These are phyloP conservation scores for Drosophila aff. DNA, from an alignment of 1,140 invertebrate species.

Conservation along the genomic window DNA sequence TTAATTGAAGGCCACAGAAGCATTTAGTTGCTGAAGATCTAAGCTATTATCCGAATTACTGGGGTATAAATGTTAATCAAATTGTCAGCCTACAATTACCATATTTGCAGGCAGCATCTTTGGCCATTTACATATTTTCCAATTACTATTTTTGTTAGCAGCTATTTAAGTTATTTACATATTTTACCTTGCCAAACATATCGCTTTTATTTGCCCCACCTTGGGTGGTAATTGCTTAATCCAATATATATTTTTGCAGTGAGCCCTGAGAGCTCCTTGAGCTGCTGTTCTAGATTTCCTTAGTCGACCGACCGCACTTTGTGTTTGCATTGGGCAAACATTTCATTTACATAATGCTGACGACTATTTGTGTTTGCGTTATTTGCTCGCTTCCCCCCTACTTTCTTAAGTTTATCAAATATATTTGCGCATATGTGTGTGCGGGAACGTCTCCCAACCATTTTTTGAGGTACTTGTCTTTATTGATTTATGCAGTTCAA, in stretches of 20 bases:
- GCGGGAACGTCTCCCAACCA: conserved; percentile 3
- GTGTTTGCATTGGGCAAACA: conserved; percentile 72
- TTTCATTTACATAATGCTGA: conserved; percentile 80
- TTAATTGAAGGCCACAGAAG: not conserved
- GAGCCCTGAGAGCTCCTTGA: conserved; percentile 9
- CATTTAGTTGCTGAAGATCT: not conserved
- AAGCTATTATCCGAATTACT: not conserved
- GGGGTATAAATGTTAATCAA: not conserved
- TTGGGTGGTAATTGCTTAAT: conserved; percentile 24
- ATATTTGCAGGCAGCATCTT: not conserved
- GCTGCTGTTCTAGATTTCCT: conserved; percentile 49
- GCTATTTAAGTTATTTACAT: conserved; percentile 8
- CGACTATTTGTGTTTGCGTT: conserved; percentile 68
- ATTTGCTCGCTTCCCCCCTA: conserved; percentile 43
- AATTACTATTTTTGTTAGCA: conserved; percentile 12
- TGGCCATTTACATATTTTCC: conserved; percentile 3
- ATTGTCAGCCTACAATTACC: not conserved
- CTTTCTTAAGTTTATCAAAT: conserved; percentile 46
- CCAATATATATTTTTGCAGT: conserved; percentile 32
- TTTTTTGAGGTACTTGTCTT: conserved; percentile 27
- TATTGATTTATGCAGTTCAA: conserved; percentile 68
- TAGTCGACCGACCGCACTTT: conserved; percentile 59
- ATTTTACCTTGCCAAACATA: conserved; percentile 2
- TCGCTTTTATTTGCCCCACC: conserved; percentile 6
- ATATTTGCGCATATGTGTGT: conserved; percentile 5